A percentile compares a stretch with the other conserved stretches of the same genome.
phyloP scores from a whole-genome alignment of 2,888 invertebrate species.

The Melinopterus prodromus region DNA sequence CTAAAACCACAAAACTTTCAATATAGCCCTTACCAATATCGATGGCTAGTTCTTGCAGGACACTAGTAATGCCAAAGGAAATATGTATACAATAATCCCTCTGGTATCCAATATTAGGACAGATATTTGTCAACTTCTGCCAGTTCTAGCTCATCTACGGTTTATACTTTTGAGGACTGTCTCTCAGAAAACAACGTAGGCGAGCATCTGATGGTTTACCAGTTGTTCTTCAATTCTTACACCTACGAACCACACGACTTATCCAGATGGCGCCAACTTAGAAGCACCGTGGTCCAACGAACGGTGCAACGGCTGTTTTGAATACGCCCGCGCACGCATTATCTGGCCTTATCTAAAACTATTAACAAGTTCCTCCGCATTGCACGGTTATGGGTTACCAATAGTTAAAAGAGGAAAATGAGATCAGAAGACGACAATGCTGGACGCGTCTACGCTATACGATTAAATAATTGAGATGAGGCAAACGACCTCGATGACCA shows the following conservation, averaged over 20 bases:
- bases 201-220: no score
- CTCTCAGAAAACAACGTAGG: no score
- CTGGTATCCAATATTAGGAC: no score
- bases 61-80: no score
- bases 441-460: background rate
- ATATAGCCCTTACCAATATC: no score
- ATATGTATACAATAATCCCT: no score
- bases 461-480: constrained; percentile 22
- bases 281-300: background rate
- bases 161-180: no score
- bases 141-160: no score
- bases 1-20: no score
- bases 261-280: background rate
- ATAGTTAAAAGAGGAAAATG: background rate
- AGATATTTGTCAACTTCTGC: no score
- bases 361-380: background rate
- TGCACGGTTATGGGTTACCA: background rate
- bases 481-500: constrained; percentile 16
- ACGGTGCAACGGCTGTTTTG: background rate
- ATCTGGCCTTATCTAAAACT: background rate
- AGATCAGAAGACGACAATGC: background rate
- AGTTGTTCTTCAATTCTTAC: background rate
- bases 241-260: background rate
- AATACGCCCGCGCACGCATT: background rate
- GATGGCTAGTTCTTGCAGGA: no score